These are phyloP conservation scores for Podocnemis expansa DNA, from an alignment of 2,113 vertebrate species.

Conservation along the genomic window DNA sequence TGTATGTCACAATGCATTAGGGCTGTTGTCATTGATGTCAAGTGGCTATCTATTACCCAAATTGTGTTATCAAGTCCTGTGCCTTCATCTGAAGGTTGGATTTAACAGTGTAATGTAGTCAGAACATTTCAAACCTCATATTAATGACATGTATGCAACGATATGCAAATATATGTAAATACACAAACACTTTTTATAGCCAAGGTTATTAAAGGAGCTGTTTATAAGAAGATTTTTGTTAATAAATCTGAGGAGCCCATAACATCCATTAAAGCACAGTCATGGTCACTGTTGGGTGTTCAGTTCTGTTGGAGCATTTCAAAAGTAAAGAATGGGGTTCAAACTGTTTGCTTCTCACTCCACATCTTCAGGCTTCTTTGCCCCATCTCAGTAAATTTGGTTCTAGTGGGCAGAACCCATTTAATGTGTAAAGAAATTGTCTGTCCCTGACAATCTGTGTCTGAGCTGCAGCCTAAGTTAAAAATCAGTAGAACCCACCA, in stretches of 20 bases:
- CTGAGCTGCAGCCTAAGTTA: neutral
- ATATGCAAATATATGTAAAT: slow-evolving; percentile 61
- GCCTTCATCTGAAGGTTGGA: neutral
- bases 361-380: neutral
- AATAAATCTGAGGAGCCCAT: slow-evolving; percentile 52
- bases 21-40: neutral
- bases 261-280: slow-evolving; percentile 46
- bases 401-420: neutral
- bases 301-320: slow-evolving; percentile 19
- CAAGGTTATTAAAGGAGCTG: slow-evolving; percentile 52
- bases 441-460: neutral
- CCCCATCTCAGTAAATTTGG: neutral
- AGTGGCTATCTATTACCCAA: fast-evolving
- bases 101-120: neutral
- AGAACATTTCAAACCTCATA: slow-evolving; percentile 15
- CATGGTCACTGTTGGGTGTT: neutral
- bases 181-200: slow-evolving; percentile 28
- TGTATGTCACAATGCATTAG: fast-evolving
- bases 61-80: neutral
- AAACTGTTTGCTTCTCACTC: neutral
- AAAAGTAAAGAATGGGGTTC: neutral
- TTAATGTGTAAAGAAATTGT: fast-evolving
- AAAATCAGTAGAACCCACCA: neutral
- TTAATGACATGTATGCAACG: slow-evolving; percentile 58
- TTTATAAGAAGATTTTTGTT: slow-evolving; percentile 65